phyloP scores from a whole-genome alignment of 2,888 invertebrate genomes.

The Eristalinus sepulchralis region DNA sequence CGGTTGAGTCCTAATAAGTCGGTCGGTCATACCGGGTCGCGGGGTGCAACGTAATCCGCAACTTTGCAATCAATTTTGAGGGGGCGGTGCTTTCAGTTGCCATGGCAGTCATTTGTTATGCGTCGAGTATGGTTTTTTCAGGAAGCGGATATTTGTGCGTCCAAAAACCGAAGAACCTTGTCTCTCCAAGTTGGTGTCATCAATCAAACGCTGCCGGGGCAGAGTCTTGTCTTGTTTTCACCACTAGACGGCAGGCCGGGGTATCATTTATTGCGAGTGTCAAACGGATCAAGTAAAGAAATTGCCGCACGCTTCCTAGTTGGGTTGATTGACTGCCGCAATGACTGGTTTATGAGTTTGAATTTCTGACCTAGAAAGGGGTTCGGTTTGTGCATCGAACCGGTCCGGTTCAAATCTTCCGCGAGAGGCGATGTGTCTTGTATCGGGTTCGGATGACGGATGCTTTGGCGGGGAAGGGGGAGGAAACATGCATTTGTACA shows the following conservation, averaged over 20 bases:
- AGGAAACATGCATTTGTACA: not conserved
- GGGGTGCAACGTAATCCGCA: not conserved
- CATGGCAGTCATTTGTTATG: not conserved
- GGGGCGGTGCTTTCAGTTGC: not conserved
- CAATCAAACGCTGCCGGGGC: not conserved
- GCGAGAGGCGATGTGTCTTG: not conserved
- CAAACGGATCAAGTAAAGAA: slow-evolving; percentile 35
- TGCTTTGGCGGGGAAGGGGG: not conserved
- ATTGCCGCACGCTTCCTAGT: slow-evolving; percentile 38
- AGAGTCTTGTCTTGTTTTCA: not conserved
- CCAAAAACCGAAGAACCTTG: not conserved
- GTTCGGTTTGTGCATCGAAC: not conserved
- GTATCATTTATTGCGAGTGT: slow-evolving; percentile 22
- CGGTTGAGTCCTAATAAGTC: not conserved
- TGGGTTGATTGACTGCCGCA: slow-evolving; percentile 46
- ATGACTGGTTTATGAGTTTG: slow-evolving; percentile 27
- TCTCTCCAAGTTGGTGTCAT: not conserved
- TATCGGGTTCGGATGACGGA: not conserved
- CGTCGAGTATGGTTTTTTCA: not conserved
- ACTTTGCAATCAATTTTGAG: not conserved
- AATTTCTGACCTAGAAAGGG: not conserved
- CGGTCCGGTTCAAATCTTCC: not conserved
- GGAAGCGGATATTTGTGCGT: too few relatives aligned
- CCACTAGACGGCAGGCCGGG: not conserved
- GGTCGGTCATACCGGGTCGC: not conserved